Base-by-base conservation (phyloP, 92 coral and sea anemone species). In the Umimayanthus chanpuru region DNA sequence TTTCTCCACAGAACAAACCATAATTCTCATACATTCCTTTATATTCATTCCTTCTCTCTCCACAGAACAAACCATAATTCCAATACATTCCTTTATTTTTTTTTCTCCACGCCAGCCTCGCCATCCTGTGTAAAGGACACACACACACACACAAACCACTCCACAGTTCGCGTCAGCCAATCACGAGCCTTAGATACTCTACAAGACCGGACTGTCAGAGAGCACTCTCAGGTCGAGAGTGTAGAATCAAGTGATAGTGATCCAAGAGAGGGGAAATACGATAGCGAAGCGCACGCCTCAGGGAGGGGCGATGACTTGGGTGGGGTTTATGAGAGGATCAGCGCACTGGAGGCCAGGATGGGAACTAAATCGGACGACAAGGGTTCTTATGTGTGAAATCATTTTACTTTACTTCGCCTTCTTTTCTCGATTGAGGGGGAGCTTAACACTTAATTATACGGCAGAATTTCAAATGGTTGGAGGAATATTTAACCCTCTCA, bases 161-260 rank as follows among this genome's bases (percentile, higher is more conserved):
- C 87, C 67, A 68, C 73, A 10, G 79, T 86, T 49, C 94, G 95
- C 20, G 93, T 93, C 81, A 93, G 95, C 92, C 93, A 85, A 85
- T 93, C 95, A 77, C 88, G 89, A 40, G 95, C 95, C 23, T 71
- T 93, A 76, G 95, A 93, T 86, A 90, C 95, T 18, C 74, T 84
- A 43, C 86, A 85, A 64, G 93, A 90, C 77, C 91, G 91, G 16
- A 66, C 87, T 2, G 65, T 67, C 87, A 68, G 87, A 70, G 61
- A 83, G 21, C 87, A 83, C 66, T 26, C 78, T 28, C 38, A 67
- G 26, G 66, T 26, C 9, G 87, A 70, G 39, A 83, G 79, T 68
- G 66, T 74, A 29, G 78, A 55, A 47, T 68, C 87, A 50, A 83
- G 87, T 47, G 87, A 83, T 83, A 68, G 15, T 72, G 87, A 70